phyloP scores from a whole-genome alignment of 2,888 invertebrate species.

The Drosophila anomalata region DNA sequence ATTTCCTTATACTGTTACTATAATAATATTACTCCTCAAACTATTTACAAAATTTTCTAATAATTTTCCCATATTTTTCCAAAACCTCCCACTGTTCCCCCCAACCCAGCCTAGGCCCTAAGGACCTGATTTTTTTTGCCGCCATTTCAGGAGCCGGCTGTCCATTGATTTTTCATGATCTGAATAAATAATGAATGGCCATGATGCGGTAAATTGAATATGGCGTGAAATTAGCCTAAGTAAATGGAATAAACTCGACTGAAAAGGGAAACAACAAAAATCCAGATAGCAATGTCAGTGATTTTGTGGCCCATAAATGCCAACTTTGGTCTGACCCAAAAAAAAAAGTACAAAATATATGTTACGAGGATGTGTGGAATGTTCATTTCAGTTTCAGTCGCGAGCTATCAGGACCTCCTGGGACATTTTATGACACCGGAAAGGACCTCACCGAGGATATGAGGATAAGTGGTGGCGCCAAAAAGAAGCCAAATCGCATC shows the following conservation, averaged over 20 bases:
- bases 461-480: slow-evolving; percentile 2
- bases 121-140: slow-evolving; percentile 21
- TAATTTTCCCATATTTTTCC: no score
- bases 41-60: not conserved
- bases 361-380: slow-evolving; percentile 1
- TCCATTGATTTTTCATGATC: slow-evolving; percentile 82
- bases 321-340: slow-evolving; percentile 22
- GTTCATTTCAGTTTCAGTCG: slow-evolving; percentile 56
- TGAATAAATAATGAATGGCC: slow-evolving; percentile 82
- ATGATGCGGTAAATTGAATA: slow-evolving; percentile 81
- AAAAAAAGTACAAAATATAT: not conserved
- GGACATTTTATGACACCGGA: slow-evolving; percentile 38
- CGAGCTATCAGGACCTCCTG: slow-evolving; percentile 53
- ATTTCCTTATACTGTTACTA: no score
- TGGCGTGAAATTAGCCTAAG: slow-evolving; percentile 82
- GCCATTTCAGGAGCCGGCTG: slow-evolving; percentile 17
- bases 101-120: not conserved
- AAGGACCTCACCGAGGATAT: not conserved
- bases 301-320: slow-evolving; percentile 48
- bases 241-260: slow-evolving; percentile 80
- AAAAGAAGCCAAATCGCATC: slow-evolving; percentile 62
- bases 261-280: not conserved
- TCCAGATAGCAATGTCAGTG: slow-evolving; percentile 18
- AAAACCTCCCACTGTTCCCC: not conserved
- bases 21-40: not conserved